phyloP scores from a whole-genome alignment of 1,140 invertebrate species.

The Pygmarrhopalites habei region DNA sequence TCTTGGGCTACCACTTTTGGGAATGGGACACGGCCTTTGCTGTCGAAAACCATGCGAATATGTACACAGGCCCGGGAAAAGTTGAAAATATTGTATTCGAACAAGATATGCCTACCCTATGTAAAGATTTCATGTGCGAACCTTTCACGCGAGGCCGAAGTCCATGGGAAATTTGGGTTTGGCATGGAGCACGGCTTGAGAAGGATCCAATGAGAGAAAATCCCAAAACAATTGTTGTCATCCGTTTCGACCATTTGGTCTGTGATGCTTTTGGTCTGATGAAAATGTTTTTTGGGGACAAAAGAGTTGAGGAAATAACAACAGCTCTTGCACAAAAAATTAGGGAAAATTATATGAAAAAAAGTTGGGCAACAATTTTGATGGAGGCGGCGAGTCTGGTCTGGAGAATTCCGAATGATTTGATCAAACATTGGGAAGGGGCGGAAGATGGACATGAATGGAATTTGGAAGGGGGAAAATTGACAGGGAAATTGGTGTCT shows the following conservation, averaged over 20 bases:
- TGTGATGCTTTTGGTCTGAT: no score
- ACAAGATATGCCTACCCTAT: background rate
- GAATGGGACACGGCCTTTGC: background rate
- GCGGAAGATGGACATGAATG: no score
- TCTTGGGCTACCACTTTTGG: background rate
- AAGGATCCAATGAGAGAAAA: background rate
- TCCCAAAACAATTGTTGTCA: background rate
- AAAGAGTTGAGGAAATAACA: no score
- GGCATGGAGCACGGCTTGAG: background rate
- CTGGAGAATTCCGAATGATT: no score
- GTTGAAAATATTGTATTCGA: background rate
- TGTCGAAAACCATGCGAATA: background rate
- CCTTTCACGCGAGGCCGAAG: background rate
- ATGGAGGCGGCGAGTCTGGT: no score
- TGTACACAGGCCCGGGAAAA: background rate
- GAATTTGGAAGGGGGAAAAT: conserved; percentile 5
- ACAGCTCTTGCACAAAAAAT: no score
- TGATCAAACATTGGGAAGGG: no score
- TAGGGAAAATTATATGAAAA: no score
- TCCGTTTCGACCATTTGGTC: no score
- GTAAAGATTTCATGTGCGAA: background rate
- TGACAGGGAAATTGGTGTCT: conserved; percentile 3
- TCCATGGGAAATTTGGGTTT: conserved; percentile 4
- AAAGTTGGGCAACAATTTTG: no score
- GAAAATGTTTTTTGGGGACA: no score